A percentile compares a stretch with the other conserved stretches of the same genome.
phyloP scores from a whole-genome alignment of 2,888 invertebrate species.

The Zeuzera pyrina region DNA sequence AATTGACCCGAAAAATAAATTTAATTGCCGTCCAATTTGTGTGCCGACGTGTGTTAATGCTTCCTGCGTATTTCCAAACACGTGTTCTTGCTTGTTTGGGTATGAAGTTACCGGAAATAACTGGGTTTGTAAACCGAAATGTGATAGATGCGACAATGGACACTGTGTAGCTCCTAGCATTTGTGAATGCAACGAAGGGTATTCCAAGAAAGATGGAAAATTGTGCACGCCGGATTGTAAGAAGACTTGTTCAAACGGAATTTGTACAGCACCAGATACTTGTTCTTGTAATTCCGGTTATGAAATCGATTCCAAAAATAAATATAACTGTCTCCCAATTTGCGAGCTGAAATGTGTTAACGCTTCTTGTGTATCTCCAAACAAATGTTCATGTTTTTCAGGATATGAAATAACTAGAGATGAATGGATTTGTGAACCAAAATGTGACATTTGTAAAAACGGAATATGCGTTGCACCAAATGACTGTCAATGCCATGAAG shows the following conservation, averaged over 20 bases:
- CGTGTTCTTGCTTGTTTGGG: conserved; percentile 22
- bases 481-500: conserved; percentile 21
- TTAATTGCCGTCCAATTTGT: conserved; percentile 33
- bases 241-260: neutral
- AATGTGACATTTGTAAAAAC: conserved; percentile 28
- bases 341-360: too few species aligned
- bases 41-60: conserved; percentile 27
- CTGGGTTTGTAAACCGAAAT: conserved; percentile 17
- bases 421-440: conserved; percentile 15
- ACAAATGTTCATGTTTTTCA: too few species aligned
- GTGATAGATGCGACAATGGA: conserved; percentile 23
- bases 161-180: conserved; percentile 31
- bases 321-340: too few species aligned
- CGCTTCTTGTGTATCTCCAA: too few species aligned
- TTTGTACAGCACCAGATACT: too few species aligned
- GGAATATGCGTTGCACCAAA: conserved; percentile 26
- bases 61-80: conserved; percentile 21
- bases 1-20: neutral
- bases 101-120: neutral
- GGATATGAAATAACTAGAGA: conserved; percentile 19
- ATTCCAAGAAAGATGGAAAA: too few species aligned
- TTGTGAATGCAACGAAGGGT: conserved; percentile 21
- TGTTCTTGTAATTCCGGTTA: too few species aligned
- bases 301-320: too few species aligned
- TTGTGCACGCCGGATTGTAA: too few species aligned